Conservation (phyloP, 2,113 vertebrate species). For the Scatophagus argus region DNA sequence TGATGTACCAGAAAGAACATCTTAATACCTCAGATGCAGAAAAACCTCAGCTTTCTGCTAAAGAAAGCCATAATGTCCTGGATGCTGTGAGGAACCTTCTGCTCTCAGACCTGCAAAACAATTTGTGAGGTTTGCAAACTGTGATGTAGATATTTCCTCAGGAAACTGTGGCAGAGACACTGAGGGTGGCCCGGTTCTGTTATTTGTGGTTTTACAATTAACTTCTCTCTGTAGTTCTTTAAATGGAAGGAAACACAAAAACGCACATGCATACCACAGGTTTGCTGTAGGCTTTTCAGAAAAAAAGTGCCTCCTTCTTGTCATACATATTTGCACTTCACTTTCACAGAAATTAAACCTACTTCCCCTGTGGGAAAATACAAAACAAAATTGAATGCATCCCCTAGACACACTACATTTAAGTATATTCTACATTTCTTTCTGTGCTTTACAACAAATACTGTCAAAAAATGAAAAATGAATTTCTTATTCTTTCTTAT, state of each 20-base stretch:
- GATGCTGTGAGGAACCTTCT: constrained; percentile 14
- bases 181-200: constrained; percentile 28
- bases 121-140: constrained; percentile 4
- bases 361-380: neutral
- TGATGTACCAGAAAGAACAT: neutral
- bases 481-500: no score
- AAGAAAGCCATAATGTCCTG: neutral
- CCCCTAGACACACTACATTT: no score
- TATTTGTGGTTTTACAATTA: constrained; percentile 32
- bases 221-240: neutral
- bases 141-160: constrained; percentile 60
- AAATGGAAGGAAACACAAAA: constrained; percentile 26
- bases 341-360: neutral
- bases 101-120: constrained; percentile 17
- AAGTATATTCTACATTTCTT: neutral
- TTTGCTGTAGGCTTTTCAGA: neutral
- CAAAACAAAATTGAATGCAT: neutral
- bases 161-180: constrained; percentile 51
- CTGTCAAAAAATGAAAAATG: neutral
- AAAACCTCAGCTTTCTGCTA: neutral
- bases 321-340: neutral
- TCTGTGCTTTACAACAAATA: neutral
- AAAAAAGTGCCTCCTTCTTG: neutral
- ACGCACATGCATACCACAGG: neutral
- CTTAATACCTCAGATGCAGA: neutral